A percentile compares a stretch with the other conserved stretches of the same genome.
Evolutionary conservation across 2,888 invertebrate species (phyloP).

Genomic region (Flabesymbios commensalis): DNA sequence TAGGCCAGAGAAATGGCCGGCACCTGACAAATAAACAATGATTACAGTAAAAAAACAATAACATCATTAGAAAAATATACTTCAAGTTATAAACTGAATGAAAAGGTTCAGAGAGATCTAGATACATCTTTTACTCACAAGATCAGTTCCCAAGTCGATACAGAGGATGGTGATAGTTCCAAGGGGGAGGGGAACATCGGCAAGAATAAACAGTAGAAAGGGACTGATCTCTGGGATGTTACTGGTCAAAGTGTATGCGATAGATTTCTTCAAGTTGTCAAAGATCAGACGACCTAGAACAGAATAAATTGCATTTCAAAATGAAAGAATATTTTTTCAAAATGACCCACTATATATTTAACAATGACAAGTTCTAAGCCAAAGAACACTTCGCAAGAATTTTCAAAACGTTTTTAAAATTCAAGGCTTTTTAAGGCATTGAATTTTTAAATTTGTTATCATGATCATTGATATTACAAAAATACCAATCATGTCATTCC

Average conservation of each 20-base stretch:
- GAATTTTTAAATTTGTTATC: background rate
- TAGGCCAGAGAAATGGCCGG: conserved; percentile 85
- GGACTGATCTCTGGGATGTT: conserved; percentile 98
- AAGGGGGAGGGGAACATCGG: conserved; percentile 89
- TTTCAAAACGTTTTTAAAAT: no score
- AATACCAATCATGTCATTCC: background rate
- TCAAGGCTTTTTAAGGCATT: no score
- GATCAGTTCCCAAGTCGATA: conserved; percentile 98
- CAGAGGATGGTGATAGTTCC: conserved; percentile 96
- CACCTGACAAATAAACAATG: conserved; percentile 1
- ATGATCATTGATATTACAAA: no score
- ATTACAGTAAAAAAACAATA: no score
- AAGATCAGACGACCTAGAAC: conserved; percentile 73
- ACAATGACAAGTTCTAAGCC: no score
- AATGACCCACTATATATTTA: background rate
- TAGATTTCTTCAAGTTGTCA: conserved; percentile 96
- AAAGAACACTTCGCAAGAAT: no score
- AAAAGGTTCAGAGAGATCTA: background rate
- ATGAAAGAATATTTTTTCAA: background rate
- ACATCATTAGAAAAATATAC: no score
- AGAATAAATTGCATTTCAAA: background rate
- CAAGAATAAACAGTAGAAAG: conserved; percentile 92
- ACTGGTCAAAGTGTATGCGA: conserved; percentile 92
- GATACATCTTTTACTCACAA: conserved; percentile 66
- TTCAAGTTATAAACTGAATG: no score